Percentiles rank a stretch among this genome's conserved stretches.
Evolutionary conservation across 2,113 vertebrate genomes (phyloP).

Genomic region (Chlorodrepanis virens): DNA sequence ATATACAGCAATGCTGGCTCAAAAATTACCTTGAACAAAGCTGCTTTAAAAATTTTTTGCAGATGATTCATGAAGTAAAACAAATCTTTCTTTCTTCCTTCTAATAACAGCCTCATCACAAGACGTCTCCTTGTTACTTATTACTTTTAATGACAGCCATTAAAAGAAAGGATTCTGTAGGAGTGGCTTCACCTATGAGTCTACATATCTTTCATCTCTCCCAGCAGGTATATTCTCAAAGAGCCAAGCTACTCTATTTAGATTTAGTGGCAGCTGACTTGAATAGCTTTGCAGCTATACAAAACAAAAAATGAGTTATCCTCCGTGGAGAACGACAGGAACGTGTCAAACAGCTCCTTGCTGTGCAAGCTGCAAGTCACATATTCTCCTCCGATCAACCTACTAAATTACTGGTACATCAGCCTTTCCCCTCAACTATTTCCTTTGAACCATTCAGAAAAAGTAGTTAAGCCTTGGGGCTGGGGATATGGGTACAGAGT

Average conservation of each 20-base stretch:
- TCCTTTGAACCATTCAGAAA: not conserved
- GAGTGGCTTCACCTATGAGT: not conserved
- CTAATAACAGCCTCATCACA: slow-evolving; percentile 7
- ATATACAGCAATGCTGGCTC: not conserved
- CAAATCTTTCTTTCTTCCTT: not conserved
- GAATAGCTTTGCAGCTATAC: not conserved
- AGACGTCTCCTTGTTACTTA: not conserved
- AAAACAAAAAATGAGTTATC: not conserved
- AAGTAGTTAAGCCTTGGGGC: not conserved
- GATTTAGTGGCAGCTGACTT: not conserved
- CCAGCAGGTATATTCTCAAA: not conserved
- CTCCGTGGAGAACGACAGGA: not conserved
- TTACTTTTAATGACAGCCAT: not conserved
- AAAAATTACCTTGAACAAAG: not conserved
- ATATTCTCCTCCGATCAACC: not conserved
- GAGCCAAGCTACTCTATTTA: not conserved
- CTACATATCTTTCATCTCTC: not conserved
- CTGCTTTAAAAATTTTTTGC: not conserved
- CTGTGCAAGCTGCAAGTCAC: not conserved
- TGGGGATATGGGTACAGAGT: not conserved
- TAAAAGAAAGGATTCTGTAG: slow-evolving; percentile 15
- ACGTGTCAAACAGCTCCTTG: not conserved
- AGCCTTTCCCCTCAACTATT: not conserved
- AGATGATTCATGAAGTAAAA: slow-evolving; percentile 37
- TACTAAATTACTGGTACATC: not conserved